Evolutionary conservation across 2,888 invertebrate species (phyloP).

Genomic region (Ormyrus rosae): DNA sequence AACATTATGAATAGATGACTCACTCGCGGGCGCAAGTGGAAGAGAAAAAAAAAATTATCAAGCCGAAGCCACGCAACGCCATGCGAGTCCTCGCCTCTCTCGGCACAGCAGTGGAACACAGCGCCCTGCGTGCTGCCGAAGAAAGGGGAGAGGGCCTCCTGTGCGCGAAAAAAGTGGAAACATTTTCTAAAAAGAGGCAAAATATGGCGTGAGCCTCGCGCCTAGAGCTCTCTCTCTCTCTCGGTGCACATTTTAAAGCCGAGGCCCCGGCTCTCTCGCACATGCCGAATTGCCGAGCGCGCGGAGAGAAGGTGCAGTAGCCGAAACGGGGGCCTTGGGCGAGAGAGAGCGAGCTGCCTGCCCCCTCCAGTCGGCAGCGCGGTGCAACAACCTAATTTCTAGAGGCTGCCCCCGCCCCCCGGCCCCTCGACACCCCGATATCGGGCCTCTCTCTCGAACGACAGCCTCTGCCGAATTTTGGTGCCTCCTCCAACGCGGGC

Average conservation of each 20-base stretch:
- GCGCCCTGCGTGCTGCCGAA: too few relatives aligned
- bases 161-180: too few relatives aligned
- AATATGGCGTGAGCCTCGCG: too few relatives aligned
- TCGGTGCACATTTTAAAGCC: conserved; percentile 14
- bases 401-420: conserved; percentile 64
- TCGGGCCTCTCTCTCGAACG: conserved; percentile 16
- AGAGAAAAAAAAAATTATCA: too few relatives aligned
- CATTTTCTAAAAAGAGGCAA: too few relatives aligned
- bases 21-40: too few relatives aligned
- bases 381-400: conserved; percentile 76
- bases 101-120: too few relatives aligned
- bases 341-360: conserved; percentile 51
- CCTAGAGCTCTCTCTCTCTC: not conserved
- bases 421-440: conserved; percentile 46
- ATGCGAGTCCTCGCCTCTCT: too few relatives aligned
- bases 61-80: too few relatives aligned
- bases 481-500: conserved; percentile 24
- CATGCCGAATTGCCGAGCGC: not conserved
- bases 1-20: too few relatives aligned
- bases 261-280: not conserved
- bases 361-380: conserved; percentile 61
- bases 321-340: conserved; percentile 73
- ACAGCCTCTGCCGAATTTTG: conserved; percentile 50
- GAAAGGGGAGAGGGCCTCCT: too few relatives aligned
- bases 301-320: conserved; percentile 59